Base-by-base conservation (phyloP, 2,888 invertebrate species). In the Drosophila rellima region DNA sequence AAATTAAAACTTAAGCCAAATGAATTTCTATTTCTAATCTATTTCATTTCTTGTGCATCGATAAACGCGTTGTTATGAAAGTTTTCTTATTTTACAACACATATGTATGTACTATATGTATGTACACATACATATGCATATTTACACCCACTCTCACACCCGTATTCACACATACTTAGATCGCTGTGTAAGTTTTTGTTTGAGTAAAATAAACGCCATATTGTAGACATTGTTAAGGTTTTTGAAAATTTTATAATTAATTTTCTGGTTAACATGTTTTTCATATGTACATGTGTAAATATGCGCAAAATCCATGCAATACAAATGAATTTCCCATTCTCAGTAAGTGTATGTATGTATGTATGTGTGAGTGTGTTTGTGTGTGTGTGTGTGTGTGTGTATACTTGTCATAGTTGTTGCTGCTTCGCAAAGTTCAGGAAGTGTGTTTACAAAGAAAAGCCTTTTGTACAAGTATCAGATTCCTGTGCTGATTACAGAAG, bases 211-310 rank as follows among this genome's bases (percentile, higher is more conserved):
- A 78, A 88, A 82, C 84, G 88, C 83, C 88, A 88, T 88, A 82
- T 80, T 83, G 78, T 80, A 88, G 85, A 89, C 85, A 89, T 88
- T 89, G 89, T 87, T 87, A 88, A 82, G 88, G 86, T 81, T 89
- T 88, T 88, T 85, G 33, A 83, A 86, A 88, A 88, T 86, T 88
- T 90, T 81, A 86, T 88, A 88, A 88, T 90, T 88, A 88, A 88
- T 88, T 88, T 90, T 88, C 88, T 90, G 89, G 90, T 89, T 90
- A 90, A 80, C 88, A 82, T 80, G 80, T 82, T 83, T 73, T 72
- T 80, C 82, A 73, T 82, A 80, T 87, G 77, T 5, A 26, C 26
- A 26, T 89, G 89, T 89, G 85, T 82, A 85, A 87, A 89, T 85
- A 85, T 89, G 81, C 81, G 78, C 84, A 87, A 75, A 86, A 88